Evolutionary conservation across 2,888 invertebrate species (phyloP).

Genomic region (Mythimna ferrago): DNA sequence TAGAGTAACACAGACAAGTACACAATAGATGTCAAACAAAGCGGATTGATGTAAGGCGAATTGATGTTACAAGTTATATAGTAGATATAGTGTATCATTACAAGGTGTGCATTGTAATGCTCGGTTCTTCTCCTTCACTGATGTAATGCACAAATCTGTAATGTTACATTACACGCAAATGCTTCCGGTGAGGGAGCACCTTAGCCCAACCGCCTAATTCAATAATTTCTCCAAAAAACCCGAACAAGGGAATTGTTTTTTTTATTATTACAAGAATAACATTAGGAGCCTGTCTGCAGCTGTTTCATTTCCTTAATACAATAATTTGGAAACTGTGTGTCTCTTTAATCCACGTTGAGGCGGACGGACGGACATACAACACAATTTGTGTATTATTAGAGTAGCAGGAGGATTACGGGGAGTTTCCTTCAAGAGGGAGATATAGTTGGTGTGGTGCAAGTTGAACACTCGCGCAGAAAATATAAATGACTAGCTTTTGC

Average conservation of each 20-base stretch:
- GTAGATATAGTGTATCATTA: too few relatives aligned
- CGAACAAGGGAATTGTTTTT: background rate
- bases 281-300: constrained; percentile 4
- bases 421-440: constrained; percentile 57
- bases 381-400: constrained; percentile 63
- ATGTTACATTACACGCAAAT: too few relatives aligned
- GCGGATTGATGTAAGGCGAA: too few relatives aligned
- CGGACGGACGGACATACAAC: constrained; percentile 51
- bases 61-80: too few relatives aligned
- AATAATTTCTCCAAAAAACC: background rate
- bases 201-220: background rate
- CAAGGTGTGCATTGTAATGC: too few relatives aligned
- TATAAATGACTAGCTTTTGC: background rate
- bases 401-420: constrained; percentile 57
- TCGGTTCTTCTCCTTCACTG: too few relatives aligned
- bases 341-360: constrained; percentile 28
- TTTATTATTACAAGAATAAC: background rate
- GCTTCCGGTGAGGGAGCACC: too few relatives aligned
- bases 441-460: constrained; percentile 21
- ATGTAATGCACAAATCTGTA: too few relatives aligned
- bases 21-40: too few relatives aligned
- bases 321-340: constrained; percentile 30
- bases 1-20: too few relatives aligned
- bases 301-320: constrained; percentile 20
- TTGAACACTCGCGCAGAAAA: constrained; percentile 10